Evolutionary conservation across 1,140 invertebrate genomes (phyloP).

Genomic region (Drosophila kikkawai): DNA sequence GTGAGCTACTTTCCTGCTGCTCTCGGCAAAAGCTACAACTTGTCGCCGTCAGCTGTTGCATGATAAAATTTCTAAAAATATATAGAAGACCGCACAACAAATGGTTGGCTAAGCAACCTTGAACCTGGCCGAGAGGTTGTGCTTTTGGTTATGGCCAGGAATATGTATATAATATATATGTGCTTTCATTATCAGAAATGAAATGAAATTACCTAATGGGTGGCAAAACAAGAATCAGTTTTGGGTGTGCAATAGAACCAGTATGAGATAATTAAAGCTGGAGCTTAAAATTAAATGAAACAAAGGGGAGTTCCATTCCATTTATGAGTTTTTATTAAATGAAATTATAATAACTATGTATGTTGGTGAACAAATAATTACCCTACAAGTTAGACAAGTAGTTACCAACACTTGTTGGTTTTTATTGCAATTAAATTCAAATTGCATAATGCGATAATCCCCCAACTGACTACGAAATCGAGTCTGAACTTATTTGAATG

Average conservation of each 20-base stretch:
- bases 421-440: conserved; percentile 20
- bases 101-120: conserved; percentile 57
- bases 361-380: neutral
- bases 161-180: conserved; percentile 24
- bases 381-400: neutral
- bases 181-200: conserved; percentile 39
- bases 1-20: conserved; percentile 28
- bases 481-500: conserved; percentile 49
- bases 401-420: conserved; percentile 11
- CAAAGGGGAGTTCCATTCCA: neutral
- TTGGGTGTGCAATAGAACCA: conserved; percentile 3
- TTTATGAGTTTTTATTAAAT: neutral
- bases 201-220: conserved; percentile 43
- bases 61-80: conserved; percentile 81
- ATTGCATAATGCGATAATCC: conserved; percentile 47
- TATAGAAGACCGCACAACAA: conserved; percentile 35
- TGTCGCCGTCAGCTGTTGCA: conserved; percentile 74
- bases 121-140: conserved; percentile 74
- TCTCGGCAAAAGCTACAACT: conserved; percentile 46
- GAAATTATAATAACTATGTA: too few species aligned
- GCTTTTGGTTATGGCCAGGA: conserved; percentile 34
- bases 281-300: neutral
- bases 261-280: conserved; percentile 10
- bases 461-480: conserved; percentile 27
- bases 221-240: conserved; percentile 23